A percentile compares a stretch with the other conserved stretches of the same genome.
Evolutionary conservation across 2,113 vertebrate species (phyloP).

Genomic region (Hymenochirus boettgeri): DNA sequence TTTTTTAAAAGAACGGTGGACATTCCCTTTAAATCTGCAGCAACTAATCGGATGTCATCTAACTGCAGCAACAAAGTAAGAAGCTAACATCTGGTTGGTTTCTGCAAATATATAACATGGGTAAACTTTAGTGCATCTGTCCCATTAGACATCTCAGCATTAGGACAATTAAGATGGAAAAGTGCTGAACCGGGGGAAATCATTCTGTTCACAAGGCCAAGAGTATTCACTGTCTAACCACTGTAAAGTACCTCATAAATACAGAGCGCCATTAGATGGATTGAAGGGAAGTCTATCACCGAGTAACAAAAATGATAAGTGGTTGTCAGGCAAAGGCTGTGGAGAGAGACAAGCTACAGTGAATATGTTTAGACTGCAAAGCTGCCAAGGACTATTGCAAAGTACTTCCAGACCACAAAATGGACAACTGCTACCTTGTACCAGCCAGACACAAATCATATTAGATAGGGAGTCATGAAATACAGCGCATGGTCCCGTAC

Average conservation of each 20-base stretch:
- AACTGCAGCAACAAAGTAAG: no score
- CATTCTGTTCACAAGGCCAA: slow-evolving; percentile 18
- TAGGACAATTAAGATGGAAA: neutral
- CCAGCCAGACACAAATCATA: no score
- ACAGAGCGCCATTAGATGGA: slow-evolving; percentile 21
- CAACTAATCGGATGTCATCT: no score
- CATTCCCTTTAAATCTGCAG: no score
- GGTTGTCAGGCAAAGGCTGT: slow-evolving; percentile 27
- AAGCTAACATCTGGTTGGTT: no score
- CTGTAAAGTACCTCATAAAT: slow-evolving; percentile 31
- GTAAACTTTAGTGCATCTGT: no score
- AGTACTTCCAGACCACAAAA: slow-evolving; percentile 20
- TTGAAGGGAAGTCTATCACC: slow-evolving; percentile 22
- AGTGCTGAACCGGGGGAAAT: neutral
- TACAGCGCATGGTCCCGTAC: no score
- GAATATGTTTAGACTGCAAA: slow-evolving; percentile 32
- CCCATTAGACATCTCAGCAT: neutral
- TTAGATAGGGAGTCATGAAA: no score
- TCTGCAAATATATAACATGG: no score
- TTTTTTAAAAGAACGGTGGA: no score
- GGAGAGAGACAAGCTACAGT: slow-evolving; percentile 31
- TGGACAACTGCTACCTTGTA: slow-evolving; percentile 10
- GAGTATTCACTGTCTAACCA: slow-evolving; percentile 6
- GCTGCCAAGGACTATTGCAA: slow-evolving; percentile 33
- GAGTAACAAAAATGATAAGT: slow-evolving; percentile 39